Conservation (phyloP, 30 jellyfish, hydroid and myxozoan species). For the Chrysaora quinquecirrha region DNA sequence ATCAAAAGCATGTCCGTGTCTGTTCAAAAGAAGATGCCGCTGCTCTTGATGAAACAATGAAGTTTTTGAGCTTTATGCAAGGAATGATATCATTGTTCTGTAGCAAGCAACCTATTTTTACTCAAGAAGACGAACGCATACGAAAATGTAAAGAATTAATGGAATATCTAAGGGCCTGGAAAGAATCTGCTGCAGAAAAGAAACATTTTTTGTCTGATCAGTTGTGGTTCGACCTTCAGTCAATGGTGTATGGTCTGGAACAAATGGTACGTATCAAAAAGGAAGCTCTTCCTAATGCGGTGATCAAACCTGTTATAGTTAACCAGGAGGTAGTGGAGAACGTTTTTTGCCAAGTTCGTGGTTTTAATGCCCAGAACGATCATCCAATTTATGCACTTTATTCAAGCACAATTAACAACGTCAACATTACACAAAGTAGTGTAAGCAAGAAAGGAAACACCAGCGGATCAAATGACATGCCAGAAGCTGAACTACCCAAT, state of each 20-base stretch:
- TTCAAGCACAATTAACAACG: neutral
- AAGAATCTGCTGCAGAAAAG: neutral
- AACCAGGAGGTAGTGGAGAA: slow-evolving; percentile 7
- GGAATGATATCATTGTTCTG: neutral
- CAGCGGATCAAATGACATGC: slow-evolving; percentile 14
- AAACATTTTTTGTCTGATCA: neutral
- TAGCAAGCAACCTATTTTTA: neutral
- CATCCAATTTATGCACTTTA: slow-evolving; percentile 8
- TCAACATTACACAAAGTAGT: neutral
- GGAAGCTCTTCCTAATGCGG: neutral
- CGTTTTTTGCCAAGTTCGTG: no score
- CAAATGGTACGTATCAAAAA: neutral
- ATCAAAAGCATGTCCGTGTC: neutral
- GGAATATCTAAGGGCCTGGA: neutral
- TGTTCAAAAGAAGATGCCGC: neutral
- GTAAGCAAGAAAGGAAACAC: slow-evolving; percentile 15
- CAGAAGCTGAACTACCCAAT: neutral
- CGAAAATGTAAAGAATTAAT: neutral
- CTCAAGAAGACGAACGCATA: neutral
- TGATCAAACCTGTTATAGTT: neutral
- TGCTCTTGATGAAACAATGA: neutral
- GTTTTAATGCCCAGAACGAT: neutral
- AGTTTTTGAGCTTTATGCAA: neutral
- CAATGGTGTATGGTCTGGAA: slow-evolving; percentile 7
- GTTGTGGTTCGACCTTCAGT: slow-evolving; percentile 8